These are phyloP conservation scores for Leptinotarsa haldemani DNA, from an alignment of 2,888 invertebrate species.

Conservation along the genomic window DNA sequence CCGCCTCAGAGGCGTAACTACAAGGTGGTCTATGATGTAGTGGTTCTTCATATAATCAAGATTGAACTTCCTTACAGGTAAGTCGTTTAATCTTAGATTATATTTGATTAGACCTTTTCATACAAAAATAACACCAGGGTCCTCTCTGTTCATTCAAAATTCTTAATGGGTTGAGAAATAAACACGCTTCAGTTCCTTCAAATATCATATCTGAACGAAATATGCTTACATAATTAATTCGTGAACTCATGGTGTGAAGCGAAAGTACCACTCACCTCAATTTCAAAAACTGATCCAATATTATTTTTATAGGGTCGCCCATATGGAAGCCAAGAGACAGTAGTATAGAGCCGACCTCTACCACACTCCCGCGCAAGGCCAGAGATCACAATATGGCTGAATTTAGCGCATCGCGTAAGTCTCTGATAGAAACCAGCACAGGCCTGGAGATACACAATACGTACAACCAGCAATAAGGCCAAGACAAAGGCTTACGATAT, in stretches of 20 bases:
- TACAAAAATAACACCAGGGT: no score
- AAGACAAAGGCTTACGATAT: conserved; percentile 37
- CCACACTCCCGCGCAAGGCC: conserved; percentile 74
- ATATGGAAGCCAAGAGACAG: conserved; percentile 98
- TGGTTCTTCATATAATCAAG: no score
- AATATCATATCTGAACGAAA: no score
- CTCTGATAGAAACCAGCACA: conserved; percentile 69
- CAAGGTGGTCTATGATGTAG: no score
- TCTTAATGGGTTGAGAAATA: background rate
- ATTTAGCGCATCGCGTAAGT: conserved; percentile 72
- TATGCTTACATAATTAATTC: no score
- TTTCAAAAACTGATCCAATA: conserved; percentile 51
- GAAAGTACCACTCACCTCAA: conserved; percentile 38
- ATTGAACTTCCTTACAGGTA: no score
- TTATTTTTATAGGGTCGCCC: conserved; percentile 89
- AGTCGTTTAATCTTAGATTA: no score
- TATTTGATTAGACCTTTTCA: no score
- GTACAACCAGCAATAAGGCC: conserved; percentile 61
- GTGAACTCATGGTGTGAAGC: conserved; percentile 37
- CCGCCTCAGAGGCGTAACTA: no score
- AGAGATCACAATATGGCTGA: conserved; percentile 68
- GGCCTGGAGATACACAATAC: conserved; percentile 65
- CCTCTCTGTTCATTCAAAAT: no score
- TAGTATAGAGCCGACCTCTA: conserved; percentile 71
- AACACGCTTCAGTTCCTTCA: no score